A percentile compares a stretch with the other conserved stretches of the same genome.
Conservation (phyloP, 2,113 vertebrate species). For the Pardalotus punctatus region DNA sequence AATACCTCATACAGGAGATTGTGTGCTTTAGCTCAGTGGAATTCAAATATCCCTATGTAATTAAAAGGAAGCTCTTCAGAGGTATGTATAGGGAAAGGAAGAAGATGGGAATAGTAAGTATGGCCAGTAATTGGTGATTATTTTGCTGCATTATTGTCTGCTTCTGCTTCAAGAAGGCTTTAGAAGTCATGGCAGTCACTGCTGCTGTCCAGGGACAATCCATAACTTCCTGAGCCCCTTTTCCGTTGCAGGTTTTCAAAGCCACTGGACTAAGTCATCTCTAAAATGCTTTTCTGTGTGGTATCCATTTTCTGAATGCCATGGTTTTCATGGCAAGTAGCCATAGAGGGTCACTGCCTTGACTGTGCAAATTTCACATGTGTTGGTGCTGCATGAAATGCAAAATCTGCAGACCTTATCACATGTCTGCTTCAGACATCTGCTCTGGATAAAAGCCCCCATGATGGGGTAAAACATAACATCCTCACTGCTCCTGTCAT, state of each 20-base stretch:
- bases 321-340: not conserved
- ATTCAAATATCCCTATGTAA: not conserved
- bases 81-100: not conserved
- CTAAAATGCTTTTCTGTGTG: not conserved
- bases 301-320: not conserved
- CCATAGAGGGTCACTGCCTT: not conserved
- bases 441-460: not conserved
- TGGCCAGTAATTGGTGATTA: not conserved
- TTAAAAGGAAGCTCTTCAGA: not conserved
- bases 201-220: not conserved
- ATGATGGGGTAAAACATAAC: rapidly evolving
- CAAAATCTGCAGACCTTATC: not conserved
- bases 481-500: not conserved
- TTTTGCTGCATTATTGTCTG: not conserved
- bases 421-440: not conserved
- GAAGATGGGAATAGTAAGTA: not conserved
- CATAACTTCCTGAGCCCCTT: not conserved
- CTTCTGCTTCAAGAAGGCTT: not conserved
- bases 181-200: not conserved
- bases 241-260: not conserved
- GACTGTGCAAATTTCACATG: not conserved
- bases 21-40: not conserved
- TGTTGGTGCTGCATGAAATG: rapidly evolving
- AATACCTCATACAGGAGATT: rapidly evolving
- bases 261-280: not conserved